phyloP scores from a whole-genome alignment of 2,797 vertebrate genomes.

The Alcedo quadribrachys region DNA sequence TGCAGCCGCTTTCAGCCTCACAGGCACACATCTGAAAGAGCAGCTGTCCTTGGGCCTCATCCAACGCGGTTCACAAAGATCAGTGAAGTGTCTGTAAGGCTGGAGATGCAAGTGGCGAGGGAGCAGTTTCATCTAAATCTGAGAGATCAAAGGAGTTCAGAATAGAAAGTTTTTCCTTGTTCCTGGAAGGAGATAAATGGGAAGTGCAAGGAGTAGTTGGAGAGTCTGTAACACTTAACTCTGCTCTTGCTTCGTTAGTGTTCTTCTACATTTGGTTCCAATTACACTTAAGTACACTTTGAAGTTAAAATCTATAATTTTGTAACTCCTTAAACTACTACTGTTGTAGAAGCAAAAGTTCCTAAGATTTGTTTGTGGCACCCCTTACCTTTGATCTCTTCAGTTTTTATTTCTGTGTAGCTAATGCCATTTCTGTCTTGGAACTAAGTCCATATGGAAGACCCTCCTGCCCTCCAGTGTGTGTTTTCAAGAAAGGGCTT shows the following conservation, averaged over 20 bases:
- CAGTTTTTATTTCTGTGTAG: not conserved
- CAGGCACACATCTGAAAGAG: not conserved
- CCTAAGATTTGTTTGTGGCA: not conserved
- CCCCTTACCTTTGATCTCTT: not conserved
- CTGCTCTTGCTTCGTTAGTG: not conserved
- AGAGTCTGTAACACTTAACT: not conserved
- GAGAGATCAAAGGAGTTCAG: conserved; percentile 21
- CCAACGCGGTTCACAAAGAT: not conserved
- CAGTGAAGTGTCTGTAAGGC: not conserved
- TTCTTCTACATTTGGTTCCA: not conserved
- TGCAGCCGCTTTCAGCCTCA: not conserved
- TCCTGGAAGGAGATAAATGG: conserved; percentile 41
- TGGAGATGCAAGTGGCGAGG: fast-evolving
- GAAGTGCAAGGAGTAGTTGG: not conserved
- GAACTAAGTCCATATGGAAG: not conserved
- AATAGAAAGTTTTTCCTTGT: conserved; percentile 15
- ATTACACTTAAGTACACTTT: not conserved
- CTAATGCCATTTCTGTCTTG: not conserved
- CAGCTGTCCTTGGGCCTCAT: not conserved
- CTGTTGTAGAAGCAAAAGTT: not conserved
- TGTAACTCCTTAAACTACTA: not conserved
- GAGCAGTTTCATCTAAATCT: not conserved
- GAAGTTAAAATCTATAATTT: not conserved
- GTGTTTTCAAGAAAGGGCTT: not conserved
- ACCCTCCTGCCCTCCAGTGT: not conserved